These are phyloP conservation scores for Hydropotes inermis DNA, from an alignment of 2,113 vertebrate species.

Conservation along the genomic window DNA sequence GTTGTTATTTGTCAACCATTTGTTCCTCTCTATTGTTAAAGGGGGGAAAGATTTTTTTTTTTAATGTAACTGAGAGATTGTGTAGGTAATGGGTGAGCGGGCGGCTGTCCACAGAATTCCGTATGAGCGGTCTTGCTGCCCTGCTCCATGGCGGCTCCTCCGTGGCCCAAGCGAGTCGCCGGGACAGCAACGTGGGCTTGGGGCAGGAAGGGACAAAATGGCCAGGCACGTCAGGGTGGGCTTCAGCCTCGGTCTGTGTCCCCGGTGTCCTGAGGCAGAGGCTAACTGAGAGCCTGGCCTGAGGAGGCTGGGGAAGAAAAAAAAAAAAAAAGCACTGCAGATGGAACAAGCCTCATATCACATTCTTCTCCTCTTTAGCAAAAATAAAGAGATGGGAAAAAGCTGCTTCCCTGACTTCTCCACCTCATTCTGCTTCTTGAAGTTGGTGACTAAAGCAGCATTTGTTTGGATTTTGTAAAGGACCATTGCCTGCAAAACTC, in stretches of 20 bases:
- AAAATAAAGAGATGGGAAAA: not conserved
- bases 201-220: not conserved
- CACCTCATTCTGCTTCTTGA: not conserved
- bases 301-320: not conserved
- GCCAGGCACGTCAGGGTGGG: not conserved
- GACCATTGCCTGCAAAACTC: not conserved
- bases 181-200: not conserved
- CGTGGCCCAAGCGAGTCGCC: not conserved
- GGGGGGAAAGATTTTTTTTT: conserved; percentile 80
- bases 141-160: not conserved
- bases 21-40: conserved; percentile 90
- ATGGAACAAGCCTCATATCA: fast-evolving
- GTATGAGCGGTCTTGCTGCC: conserved; percentile 49
- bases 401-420: fast-evolving
- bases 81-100: conserved; percentile 80
- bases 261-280: not conserved
- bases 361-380: not conserved
- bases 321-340: not conserved
- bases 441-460: not conserved
- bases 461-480: not conserved
- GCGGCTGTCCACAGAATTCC: conserved; percentile 48
- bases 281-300: not conserved
- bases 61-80: conserved; percentile 82
- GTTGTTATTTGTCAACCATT: conserved; percentile 91
- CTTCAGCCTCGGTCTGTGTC: not conserved